Evolutionary conservation across 35 echinoderm and acorn worm genomes (phyloP).

Genomic region (Nesometra sesokonis): DNA sequence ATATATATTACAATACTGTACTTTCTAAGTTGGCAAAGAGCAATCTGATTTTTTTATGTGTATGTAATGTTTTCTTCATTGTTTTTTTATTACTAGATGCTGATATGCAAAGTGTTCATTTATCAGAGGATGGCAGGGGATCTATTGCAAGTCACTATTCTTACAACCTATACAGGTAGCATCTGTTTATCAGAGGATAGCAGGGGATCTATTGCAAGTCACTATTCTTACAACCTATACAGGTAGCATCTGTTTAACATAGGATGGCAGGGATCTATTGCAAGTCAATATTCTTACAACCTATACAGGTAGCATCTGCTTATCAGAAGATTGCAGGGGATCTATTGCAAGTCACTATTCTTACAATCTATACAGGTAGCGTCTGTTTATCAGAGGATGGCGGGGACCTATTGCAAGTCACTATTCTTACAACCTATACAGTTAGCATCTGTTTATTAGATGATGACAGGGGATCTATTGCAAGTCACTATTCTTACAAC

Average conservation of each 20-base stretch:
- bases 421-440: background rate
- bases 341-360: background rate
- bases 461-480: background rate
- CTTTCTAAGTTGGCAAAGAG: too few relatives aligned
- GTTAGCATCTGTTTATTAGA: too few relatives aligned
- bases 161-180: background rate
- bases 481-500: background rate
- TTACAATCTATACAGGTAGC: background rate
- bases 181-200: too few relatives aligned
- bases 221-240: background rate
- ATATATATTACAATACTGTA: too few relatives aligned
- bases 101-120: constrained; percentile 3
- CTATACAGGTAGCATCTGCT: background rate
- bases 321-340: background rate
- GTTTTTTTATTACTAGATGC: background rate
- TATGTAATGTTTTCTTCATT: background rate
- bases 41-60: background rate
- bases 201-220: background rate
- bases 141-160: background rate
- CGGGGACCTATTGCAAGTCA: background rate
- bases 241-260: too few relatives aligned
- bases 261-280: too few relatives aligned
- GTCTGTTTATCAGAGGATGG: background rate
- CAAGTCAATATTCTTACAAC: background rate
- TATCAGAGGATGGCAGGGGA: background rate